These are phyloP conservation scores for Diorhabda elongata DNA, from an alignment of 1,140 invertebrate genomes.

Conservation along the genomic window DNA sequence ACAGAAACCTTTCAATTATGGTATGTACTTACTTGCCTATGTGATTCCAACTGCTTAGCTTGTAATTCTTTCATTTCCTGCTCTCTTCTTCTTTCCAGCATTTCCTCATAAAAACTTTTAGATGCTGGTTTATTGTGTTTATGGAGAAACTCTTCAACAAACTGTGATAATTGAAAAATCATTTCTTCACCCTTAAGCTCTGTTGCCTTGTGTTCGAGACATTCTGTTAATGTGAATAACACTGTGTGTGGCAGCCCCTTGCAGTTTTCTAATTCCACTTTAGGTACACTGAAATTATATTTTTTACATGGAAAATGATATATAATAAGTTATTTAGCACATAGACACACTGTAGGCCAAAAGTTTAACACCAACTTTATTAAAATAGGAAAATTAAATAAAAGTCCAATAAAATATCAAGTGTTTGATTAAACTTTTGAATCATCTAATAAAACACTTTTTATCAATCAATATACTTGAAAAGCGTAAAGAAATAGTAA, in stretches of 20 bases:
- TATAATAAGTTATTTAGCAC: too few species aligned
- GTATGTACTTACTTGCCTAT: slow-evolving; percentile 52
- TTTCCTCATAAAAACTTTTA: slow-evolving; percentile 79
- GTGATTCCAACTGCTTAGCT: slow-evolving; percentile 56
- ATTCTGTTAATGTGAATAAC: slow-evolving; percentile 52
- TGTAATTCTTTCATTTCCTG: slow-evolving; percentile 58
- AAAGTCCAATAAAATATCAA: too few species aligned
- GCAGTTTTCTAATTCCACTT: slow-evolving; percentile 59
- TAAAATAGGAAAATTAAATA: too few species aligned
- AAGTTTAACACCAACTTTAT: too few species aligned
- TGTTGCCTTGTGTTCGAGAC: slow-evolving; percentile 56
- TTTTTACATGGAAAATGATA: neutral
- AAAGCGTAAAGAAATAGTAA: too few species aligned
- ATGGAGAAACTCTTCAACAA: slow-evolving; percentile 66
- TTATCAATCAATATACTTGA: too few species aligned
- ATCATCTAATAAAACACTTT: too few species aligned
- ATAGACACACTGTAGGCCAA: too few species aligned
- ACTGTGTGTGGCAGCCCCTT: slow-evolving; percentile 65
- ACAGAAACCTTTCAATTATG: neutral
- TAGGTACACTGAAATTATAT: slow-evolving; percentile 52
- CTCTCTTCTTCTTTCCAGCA: slow-evolving; percentile 64
- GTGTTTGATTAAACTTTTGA: too few species aligned
- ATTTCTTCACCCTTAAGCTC: slow-evolving; percentile 67
- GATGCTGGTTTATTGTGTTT: slow-evolving; percentile 68
- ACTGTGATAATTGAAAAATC: slow-evolving; percentile 69